Evolutionary conservation across 2,888 invertebrate genomes (phyloP), one percentile per base, ranked within the genome.

Genomic region (Dicranocentrus wangi): DNA sequence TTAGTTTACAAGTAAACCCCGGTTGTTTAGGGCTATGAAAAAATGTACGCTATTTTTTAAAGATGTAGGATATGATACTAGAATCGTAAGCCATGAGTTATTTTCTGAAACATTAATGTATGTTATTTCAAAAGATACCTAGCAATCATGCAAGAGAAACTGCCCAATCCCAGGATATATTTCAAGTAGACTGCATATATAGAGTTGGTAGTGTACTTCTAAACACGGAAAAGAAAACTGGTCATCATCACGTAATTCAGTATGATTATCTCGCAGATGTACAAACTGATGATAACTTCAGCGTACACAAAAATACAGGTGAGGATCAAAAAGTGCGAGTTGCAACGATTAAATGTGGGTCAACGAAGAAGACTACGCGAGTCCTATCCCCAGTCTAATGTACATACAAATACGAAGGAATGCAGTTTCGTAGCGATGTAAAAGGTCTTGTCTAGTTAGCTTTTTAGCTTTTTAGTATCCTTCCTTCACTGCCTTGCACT

Each of bases 161-260:
- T 47, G 47, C n/a, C n/a, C n/a, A 47, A 15, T 19, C 21, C 61
- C 47, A 10, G 10, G 47, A 10, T 32, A n/a, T n/a, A 32, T 32
- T 32, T 32, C 32, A 7, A 32, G 32, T 10, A 3, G 32, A 7
- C 32, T 32, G n/a, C n/a, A 32, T 32, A 10, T 32, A 32, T 32
- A 32, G 10, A 32, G 10, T 10, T 10, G 15, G 47, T 3, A 47
- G n/a, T 47, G 15, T 47, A 61, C 19, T 27, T n/a, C n/a, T n/a
- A n/a, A 23, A 39, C 17, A 28, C 61, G 43, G 63, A 68, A 68
- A 76, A 47, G 75, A 76, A 76, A 76, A 76, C 75, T 76, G 68
- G 75, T 68, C 75, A 76, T 76, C 75, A 76, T 76, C 75, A 76
- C 75, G 68, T 76, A 76, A 76, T 76, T 76, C 66, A 42, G 55